Conservation (phyloP, 2,113 vertebrate species). For the Theristicus caerulescens region DNA sequence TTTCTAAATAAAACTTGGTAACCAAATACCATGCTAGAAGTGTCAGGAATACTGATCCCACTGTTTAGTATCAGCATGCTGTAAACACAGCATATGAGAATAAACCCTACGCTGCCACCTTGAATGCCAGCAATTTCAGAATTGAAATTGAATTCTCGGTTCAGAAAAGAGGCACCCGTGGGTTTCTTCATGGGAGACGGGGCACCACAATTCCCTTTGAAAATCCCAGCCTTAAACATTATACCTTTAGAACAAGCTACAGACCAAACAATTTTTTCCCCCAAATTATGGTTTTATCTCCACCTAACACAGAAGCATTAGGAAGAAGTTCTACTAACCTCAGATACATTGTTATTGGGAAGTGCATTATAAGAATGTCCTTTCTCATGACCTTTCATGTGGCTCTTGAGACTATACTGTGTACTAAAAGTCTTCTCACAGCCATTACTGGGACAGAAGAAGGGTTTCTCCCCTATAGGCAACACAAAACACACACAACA, state of each 20-base stretch:
- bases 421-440: constrained; percentile 98
- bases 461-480: constrained; percentile 90
- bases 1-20: background rate
- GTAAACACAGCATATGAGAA: background rate
- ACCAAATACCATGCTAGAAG: background rate
- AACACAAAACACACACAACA: background rate
- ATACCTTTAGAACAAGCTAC: background rate
- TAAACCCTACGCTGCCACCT: background rate
- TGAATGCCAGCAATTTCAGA: background rate
- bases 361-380: constrained; percentile 81
- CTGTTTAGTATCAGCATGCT: background rate
- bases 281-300: background rate
- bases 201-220: background rate
- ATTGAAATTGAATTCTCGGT: background rate
- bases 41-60: background rate
- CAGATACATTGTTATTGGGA: constrained; percentile 83
- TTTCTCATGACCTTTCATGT: constrained; percentile 95
- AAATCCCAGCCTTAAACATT: background rate
- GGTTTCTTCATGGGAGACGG: background rate
- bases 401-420: constrained; percentile 96
- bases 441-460: constrained; percentile 94
- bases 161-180: background rate
- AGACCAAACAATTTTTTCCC: background rate
- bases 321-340: constrained; percentile 77
- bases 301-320: background rate